phyloP scores from a whole-genome alignment of 23 tunicate genomes.

The Ciona savignyi region DNA sequence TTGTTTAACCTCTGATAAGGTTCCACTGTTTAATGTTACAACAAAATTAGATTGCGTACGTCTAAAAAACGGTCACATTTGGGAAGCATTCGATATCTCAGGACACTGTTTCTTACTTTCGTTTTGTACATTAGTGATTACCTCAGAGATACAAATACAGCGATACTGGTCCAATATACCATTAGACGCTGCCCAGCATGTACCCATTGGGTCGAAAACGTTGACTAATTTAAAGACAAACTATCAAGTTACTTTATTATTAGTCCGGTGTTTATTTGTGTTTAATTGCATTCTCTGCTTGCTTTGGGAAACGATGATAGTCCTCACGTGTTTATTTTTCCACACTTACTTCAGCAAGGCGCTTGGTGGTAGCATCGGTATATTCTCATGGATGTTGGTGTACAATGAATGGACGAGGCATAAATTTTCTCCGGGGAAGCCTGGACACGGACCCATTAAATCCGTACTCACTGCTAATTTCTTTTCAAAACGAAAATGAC shows the following conservation, averaged over 20 bases:
- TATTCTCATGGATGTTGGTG: no score
- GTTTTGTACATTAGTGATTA: slow-evolving; percentile 34
- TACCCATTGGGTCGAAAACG: slow-evolving; percentile 30
- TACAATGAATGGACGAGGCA: no score
- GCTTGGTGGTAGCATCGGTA: slow-evolving; percentile 42
- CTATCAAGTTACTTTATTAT: slow-evolving; percentile 5
- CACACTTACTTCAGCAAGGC: slow-evolving; percentile 68
- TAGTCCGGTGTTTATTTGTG: slow-evolving; percentile 31
- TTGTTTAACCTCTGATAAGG: slow-evolving; percentile 14
- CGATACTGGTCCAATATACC: slow-evolving; percentile 32
- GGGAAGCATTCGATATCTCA: slow-evolving; percentile 81
- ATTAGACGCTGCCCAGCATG: slow-evolving; percentile 13
- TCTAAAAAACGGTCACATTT: slow-evolving; percentile 22
- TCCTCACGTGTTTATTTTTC: slow-evolving; percentile 73
- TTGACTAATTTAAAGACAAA: slow-evolving; percentile 28
- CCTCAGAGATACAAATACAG: slow-evolving; percentile 64
- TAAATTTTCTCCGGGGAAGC: no score
- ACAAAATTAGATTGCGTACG: slow-evolving; percentile 28
- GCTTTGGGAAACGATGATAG: no score
- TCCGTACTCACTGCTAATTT: no score
- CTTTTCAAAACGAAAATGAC: no score
- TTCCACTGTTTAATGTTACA: slow-evolving; percentile 34
- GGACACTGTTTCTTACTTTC: slow-evolving; percentile 73
- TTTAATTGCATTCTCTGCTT: slow-evolving; percentile 25
- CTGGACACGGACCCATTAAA: no score